phyloP scores from a whole-genome alignment of 2,113 vertebrate species.

The Ameiurus melas region DNA sequence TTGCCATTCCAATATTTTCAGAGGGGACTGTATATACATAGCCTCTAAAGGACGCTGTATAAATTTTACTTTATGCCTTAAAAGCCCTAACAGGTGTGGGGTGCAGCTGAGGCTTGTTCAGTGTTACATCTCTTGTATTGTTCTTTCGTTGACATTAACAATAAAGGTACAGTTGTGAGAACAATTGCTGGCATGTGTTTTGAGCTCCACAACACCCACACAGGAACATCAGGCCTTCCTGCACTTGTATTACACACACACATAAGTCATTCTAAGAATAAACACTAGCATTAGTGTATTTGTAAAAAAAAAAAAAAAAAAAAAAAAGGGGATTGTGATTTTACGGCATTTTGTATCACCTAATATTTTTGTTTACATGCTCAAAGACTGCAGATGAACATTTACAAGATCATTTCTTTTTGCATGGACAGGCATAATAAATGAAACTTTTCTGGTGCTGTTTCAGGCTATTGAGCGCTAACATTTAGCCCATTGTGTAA shows the following conservation, averaged over 20 bases:
- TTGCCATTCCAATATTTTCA: too few species aligned
- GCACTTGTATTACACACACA: slow-evolving; percentile 33
- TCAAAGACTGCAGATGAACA: not conserved
- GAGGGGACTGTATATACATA: not conserved
- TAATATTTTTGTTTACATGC: not conserved
- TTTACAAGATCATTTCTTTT: not conserved
- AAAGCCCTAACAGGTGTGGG: slow-evolving; percentile 19
- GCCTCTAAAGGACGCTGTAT: not conserved
- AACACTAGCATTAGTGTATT: not conserved
- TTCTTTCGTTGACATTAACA: slow-evolving; percentile 16
- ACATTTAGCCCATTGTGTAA: not conserved
- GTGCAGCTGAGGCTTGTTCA: not conserved
- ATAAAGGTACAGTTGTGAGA: slow-evolving; percentile 1
- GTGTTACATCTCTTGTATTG: slow-evolving; percentile 1
- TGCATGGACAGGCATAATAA: not conserved
- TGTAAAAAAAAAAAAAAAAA: not conserved
- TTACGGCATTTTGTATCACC: not conserved
- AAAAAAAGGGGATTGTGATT: not conserved
- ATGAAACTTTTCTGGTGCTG: not conserved
- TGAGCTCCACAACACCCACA: slow-evolving; percentile 24
- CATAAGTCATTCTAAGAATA: slow-evolving; percentile 27
- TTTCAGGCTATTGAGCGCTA: not conserved
- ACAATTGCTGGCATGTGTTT: slow-evolving; percentile 26
- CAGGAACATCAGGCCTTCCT: slow-evolving; percentile 28
- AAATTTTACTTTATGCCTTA: not conserved